phyloP scores from a whole-genome alignment of 2,113 vertebrate species.

The Ageneiosus marmoratus region DNA sequence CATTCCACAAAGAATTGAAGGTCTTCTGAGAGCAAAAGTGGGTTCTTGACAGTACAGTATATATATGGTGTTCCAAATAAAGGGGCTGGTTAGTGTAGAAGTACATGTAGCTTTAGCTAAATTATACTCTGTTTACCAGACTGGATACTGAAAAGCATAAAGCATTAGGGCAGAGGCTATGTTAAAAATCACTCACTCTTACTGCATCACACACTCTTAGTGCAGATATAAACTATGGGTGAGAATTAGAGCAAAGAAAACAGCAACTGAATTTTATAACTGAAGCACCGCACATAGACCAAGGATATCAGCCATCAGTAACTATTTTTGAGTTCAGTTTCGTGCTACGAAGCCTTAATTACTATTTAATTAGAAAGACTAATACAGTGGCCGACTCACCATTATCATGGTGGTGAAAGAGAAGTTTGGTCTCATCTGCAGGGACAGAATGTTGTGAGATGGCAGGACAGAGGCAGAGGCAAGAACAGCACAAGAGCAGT shows the following conservation, averaged over 20 bases:
- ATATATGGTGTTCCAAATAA: neutral
- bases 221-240: neutral
- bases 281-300: neutral
- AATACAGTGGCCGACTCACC: conserved; percentile 71
- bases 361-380: conserved; percentile 11
- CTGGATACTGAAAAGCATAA: neutral
- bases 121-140: neutral
- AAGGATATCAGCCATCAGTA: neutral
- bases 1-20: neutral
- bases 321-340: conserved; percentile 7
- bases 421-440: conserved; percentile 81
- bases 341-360: neutral
- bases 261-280: neutral
- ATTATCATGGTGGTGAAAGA: conserved; percentile 66
- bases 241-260: neutral
- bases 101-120: neutral
- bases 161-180: neutral
- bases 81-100: neutral
- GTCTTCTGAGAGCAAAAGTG: neutral
- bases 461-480: conserved; percentile 29
- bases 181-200: conserved; percentile 6
- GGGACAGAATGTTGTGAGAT: conserved; percentile 47
- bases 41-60: neutral
- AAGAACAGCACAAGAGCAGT: conserved; percentile 35
- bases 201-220: neutral